Conservation (phyloP, 2,888 invertebrate species). For the Xylocampa areola region DNA sequence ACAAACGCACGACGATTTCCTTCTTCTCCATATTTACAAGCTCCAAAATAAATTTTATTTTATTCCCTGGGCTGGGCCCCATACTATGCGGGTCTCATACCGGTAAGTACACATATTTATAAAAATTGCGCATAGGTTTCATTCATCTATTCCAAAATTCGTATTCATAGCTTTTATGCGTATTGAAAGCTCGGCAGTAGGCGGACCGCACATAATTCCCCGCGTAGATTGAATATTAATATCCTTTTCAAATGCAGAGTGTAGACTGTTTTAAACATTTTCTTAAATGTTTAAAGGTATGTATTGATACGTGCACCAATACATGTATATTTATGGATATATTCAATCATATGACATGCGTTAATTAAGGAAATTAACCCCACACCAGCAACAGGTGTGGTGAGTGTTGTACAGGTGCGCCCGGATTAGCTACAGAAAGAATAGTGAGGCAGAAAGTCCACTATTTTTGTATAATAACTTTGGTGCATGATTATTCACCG, state of each 20-base stretch:
- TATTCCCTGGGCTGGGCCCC: too few relatives aligned
- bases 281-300: too few relatives aligned
- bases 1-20: too few relatives aligned
- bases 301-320: background rate
- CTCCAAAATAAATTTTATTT: too few relatives aligned
- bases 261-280: too few relatives aligned
- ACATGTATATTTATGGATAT: slow-evolving; percentile 1
- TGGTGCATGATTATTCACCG: too few relatives aligned
- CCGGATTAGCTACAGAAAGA: background rate
- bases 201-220: background rate
- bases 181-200: slow-evolving; percentile 6
- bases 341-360: slow-evolving; percentile 20
- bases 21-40: too few relatives aligned
- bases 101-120: too few relatives aligned
- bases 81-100: too few relatives aligned
- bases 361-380: slow-evolving; percentile 50
- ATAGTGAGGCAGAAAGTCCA: background rate
- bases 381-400: slow-evolving; percentile 47
- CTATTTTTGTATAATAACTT: too few relatives aligned
- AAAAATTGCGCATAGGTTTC: too few relatives aligned
- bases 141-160: background rate
- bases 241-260: slow-evolving; percentile 5
- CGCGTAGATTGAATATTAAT: slow-evolving; percentile 1
- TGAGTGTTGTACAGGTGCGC: slow-evolving; percentile 31
- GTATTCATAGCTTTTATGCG: background rate